Evolutionary conservation across 53 echinoderm and acorn worm species (phyloP).

Genomic region (Actinopyga echinites): DNA sequence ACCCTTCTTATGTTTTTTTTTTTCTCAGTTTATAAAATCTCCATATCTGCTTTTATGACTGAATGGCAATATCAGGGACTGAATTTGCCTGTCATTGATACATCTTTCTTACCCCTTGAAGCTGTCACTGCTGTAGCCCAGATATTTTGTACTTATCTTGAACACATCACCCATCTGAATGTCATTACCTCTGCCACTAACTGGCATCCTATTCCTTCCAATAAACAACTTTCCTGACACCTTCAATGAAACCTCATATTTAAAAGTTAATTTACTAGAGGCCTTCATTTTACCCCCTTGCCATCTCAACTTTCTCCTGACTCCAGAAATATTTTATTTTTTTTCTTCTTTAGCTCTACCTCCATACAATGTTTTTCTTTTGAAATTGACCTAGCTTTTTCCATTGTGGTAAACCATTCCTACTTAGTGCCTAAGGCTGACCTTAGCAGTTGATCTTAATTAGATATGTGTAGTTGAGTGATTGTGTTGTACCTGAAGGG

Average conservation of each 20-base stretch:
- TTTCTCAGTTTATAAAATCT: too few relatives aligned
- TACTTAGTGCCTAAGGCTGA: conserved; percentile 21
- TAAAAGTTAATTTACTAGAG: conserved; percentile 29
- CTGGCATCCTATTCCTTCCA: conserved; percentile 29
- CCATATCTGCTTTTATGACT: too few relatives aligned
- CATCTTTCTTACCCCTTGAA: too few relatives aligned
- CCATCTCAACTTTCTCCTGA: conserved; percentile 15
- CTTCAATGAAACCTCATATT: conserved; percentile 21
- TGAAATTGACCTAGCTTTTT: conserved; percentile 38
- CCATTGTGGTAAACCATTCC: conserved; percentile 34
- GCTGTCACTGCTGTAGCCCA: too few relatives aligned
- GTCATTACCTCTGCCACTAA: conserved; percentile 37
- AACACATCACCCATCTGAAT: conserved; percentile 20
- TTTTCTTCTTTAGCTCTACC: not conserved
- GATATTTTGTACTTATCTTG: conserved; percentile 1
- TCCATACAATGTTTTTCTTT: not conserved
- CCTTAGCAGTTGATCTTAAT: conserved; percentile 38
- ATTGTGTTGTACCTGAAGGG: conserved; percentile 35
- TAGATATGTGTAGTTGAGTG: conserved; percentile 38
- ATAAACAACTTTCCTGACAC: conserved; percentile 29
- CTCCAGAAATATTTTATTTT: not conserved
- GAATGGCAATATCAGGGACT: too few relatives aligned
- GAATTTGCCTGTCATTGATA: too few relatives aligned
- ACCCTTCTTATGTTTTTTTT: too few relatives aligned
- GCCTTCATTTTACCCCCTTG: conserved; percentile 18